Conservation (phyloP, 2,888 invertebrate species). For the Dryobota labecula region DNA sequence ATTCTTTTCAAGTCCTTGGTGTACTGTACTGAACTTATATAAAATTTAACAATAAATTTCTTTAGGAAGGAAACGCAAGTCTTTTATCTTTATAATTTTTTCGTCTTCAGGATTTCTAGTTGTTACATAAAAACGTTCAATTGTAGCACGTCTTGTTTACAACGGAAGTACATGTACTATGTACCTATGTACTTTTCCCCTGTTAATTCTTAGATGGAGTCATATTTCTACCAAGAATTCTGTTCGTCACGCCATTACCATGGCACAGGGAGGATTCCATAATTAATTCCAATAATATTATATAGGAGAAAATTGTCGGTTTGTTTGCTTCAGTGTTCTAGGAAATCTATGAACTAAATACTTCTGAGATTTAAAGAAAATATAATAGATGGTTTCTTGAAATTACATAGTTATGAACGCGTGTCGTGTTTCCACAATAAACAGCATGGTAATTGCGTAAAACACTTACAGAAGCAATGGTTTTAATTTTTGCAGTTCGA, state of each 20-base stretch:
- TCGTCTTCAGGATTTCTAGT: conserved; percentile 1
- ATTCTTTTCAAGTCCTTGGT: too few relatives aligned
- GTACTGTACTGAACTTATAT: neutral
- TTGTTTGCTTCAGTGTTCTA: conserved; percentile 43
- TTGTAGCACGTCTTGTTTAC: conserved; percentile 33
- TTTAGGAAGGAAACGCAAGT: too few relatives aligned
- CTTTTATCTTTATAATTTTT: conserved; percentile 2
- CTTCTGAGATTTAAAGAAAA: conserved; percentile 51
- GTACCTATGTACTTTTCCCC: conserved; percentile 53
- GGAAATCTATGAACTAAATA: conserved; percentile 45
- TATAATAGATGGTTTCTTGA: conserved; percentile 46
- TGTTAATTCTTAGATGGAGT: conserved; percentile 41
- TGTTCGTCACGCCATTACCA: conserved; percentile 55
- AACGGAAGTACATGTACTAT: conserved; percentile 47
- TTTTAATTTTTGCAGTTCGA: too few relatives aligned
- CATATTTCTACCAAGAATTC: conserved; percentile 61
- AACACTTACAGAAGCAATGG: too few relatives aligned
- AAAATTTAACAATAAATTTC: neutral
- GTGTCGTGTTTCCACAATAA: conserved; percentile 51
- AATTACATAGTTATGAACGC: conserved; percentile 43
- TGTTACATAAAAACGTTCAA: conserved; percentile 10
- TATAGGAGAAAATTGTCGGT: conserved; percentile 53
- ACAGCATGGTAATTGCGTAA: too few relatives aligned
- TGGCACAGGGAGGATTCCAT: conserved; percentile 38
- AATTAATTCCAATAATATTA: conserved; percentile 59